Percentiles rank a stretch among this genome's conserved stretches.
These are phyloP conservation scores for Rhagium mordax DNA, from an alignment of 2,888 invertebrate genomes.

Conservation along the genomic window DNA sequence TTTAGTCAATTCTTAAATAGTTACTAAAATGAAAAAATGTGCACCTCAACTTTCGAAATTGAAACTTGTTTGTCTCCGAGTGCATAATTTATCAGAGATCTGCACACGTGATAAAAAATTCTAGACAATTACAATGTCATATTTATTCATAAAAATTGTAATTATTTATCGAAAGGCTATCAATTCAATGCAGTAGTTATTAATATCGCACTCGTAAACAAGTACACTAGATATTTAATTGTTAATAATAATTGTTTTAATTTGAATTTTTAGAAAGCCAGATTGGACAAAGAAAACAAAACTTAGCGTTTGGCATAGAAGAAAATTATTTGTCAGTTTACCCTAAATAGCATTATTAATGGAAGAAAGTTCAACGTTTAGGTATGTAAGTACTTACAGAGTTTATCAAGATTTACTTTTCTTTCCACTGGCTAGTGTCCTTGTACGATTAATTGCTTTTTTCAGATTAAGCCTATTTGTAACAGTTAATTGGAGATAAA, in stretches of 20 bases:
- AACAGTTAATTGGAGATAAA: slow-evolving; percentile 35
- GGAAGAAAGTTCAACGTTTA: slow-evolving; percentile 9
- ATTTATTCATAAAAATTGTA: neutral
- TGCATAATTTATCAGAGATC: no score
- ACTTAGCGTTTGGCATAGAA: neutral
- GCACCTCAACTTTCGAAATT: no score
- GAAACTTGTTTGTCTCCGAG: no score
- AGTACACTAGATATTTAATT: neutral
- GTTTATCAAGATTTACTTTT: slow-evolving; percentile 21
- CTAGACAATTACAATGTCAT: neutral
- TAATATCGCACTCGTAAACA: neutral
- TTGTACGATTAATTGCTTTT: slow-evolving; percentile 39
- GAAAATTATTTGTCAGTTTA: neutral
- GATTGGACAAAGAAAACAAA: neutral
- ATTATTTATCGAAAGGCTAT: neutral
- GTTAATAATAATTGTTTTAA: neutral
- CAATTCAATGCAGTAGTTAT: neutral
- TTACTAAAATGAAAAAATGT: no score
- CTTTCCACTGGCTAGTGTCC: slow-evolving; percentile 7
- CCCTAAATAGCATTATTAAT: slow-evolving; percentile 6
- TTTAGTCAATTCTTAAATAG: no score
- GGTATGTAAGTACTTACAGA: slow-evolving; percentile 6
- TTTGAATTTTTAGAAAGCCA: neutral
- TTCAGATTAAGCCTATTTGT: slow-evolving; percentile 37
- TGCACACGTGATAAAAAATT: no score